phyloP scores from a whole-genome alignment of 2,888 invertebrate genomes.

The Melipona beecheii region DNA sequence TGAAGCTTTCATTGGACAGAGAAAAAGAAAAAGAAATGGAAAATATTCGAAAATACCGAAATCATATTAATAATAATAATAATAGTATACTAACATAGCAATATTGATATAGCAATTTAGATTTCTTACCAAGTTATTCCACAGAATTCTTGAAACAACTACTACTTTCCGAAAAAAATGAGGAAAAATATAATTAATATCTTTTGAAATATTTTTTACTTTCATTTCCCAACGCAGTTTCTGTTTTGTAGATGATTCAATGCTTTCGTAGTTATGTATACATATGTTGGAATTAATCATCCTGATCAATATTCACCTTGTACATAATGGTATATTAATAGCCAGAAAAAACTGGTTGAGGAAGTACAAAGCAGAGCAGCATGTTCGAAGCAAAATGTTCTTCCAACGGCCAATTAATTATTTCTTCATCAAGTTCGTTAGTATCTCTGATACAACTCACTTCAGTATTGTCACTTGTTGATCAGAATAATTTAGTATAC shows the following conservation, averaged over 20 bases:
- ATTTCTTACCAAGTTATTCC: no score
- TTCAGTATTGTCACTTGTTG: constrained; percentile 19
- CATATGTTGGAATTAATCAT: background rate
- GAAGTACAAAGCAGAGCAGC: background rate
- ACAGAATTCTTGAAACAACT: no score
- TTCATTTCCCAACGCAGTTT: background rate
- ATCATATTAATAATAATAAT: no score
- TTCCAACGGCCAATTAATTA: constrained; percentile 16
- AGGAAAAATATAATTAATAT: background rate
- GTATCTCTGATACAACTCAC: no score
- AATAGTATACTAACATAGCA: no score
- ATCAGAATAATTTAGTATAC: background rate
- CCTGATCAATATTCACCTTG: background rate
- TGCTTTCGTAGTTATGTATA: background rate
- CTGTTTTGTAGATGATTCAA: background rate
- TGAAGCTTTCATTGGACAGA: no score
- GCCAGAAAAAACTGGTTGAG: background rate
- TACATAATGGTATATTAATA: background rate
- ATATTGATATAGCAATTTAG: no score
- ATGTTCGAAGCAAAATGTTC: background rate
- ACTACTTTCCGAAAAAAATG: no score
- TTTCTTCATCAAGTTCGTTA: background rate
- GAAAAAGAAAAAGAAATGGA: no score
- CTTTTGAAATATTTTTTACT: background rate
- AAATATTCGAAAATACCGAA: no score